Evolutionary conservation across 64 coral and sea anemone species (phyloP).

Genomic region (Porites australiensis): DNA sequence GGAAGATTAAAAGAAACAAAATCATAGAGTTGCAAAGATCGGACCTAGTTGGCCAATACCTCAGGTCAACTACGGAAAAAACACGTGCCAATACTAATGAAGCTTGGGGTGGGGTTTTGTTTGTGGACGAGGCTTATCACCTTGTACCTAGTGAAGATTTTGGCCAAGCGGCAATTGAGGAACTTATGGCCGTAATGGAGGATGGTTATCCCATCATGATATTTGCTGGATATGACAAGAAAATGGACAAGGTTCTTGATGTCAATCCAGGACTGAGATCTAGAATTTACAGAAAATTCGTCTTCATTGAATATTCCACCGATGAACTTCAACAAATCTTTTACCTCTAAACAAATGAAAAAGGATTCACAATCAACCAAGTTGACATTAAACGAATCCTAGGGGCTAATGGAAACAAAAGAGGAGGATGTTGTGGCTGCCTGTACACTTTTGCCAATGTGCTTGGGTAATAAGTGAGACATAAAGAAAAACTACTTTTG

Average conservation of each 20-base stretch:
- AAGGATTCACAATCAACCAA: neutral
- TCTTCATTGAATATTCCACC: slow-evolving; percentile 53
- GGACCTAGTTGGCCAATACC: slow-evolving; percentile 45
- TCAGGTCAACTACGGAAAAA: slow-evolving; percentile 53
- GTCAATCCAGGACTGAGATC: slow-evolving; percentile 44
- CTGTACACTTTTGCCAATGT: no score
- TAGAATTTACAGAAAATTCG: slow-evolving; percentile 38
- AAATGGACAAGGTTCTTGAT: slow-evolving; percentile 34
- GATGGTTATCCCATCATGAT: slow-evolving; percentile 59
- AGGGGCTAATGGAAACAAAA: no score
- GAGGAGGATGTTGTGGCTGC: no score
- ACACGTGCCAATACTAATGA: slow-evolving; percentile 9
- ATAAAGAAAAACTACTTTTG: no score
- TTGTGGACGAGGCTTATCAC: slow-evolving; percentile 64
- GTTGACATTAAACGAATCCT: neutral
- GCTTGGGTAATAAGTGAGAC: no score
- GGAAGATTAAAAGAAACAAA: slow-evolving; percentile 2
- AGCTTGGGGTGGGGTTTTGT: slow-evolving; percentile 45
- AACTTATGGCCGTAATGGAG: slow-evolving; percentile 57
- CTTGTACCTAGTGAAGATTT: slow-evolving; percentile 38
- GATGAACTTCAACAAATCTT: slow-evolving; percentile 45
- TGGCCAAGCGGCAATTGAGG: slow-evolving; percentile 49
- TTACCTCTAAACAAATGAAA: neutral
- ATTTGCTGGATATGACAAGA: slow-evolving; percentile 54
- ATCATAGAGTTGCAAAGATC: slow-evolving; percentile 44